Evolutionary conservation across 2,113 vertebrate species (phyloP).

Genomic region (Polypterus senegalus): DNA sequence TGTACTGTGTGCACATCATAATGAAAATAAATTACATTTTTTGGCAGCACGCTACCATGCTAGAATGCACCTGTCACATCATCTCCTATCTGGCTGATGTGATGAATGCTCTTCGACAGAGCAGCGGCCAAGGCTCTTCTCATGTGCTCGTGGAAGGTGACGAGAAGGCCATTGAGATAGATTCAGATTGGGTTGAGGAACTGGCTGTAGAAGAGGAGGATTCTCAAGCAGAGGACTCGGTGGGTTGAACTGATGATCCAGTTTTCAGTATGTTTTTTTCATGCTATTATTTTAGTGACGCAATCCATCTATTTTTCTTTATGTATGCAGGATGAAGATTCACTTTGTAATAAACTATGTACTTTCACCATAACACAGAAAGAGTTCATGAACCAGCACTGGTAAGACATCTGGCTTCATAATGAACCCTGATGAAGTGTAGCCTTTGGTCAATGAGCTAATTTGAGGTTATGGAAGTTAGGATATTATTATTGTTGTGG

Average conservation of each 20-base stretch:
- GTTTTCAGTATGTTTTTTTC: not conserved
- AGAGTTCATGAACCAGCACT: slow-evolving; percentile 98
- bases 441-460: no score
- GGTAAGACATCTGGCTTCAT: slow-evolving; percentile 53
- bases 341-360: slow-evolving; percentile 94
- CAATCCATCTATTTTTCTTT: not conserved
- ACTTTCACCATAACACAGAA: slow-evolving; percentile 98
- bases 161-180: slow-evolving; percentile 88
- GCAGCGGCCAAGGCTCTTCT: slow-evolving; percentile 72
- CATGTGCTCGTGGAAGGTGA: slow-evolving; percentile 82
- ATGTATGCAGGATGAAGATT: slow-evolving; percentile 84
- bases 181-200: slow-evolving; percentile 97
- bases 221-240: slow-evolving; percentile 94
- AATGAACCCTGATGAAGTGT: no score
- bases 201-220: slow-evolving; percentile 93
- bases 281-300: slow-evolving; percentile 50
- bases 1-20: no score
- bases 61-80: slow-evolving; percentile 92
- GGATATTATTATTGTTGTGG: no score
- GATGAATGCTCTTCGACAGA: slow-evolving; percentile 84
- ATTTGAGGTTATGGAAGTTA: no score
- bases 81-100: slow-evolving; percentile 94
- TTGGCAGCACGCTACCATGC: slow-evolving; percentile 72
- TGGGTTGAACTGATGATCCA: slow-evolving; percentile 31
- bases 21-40: not conserved